A percentile compares a stretch with the other conserved stretches of the same genome.
phyloP scores from a whole-genome alignment of 2,888 invertebrate genomes.

The Volucella zonaria region DNA sequence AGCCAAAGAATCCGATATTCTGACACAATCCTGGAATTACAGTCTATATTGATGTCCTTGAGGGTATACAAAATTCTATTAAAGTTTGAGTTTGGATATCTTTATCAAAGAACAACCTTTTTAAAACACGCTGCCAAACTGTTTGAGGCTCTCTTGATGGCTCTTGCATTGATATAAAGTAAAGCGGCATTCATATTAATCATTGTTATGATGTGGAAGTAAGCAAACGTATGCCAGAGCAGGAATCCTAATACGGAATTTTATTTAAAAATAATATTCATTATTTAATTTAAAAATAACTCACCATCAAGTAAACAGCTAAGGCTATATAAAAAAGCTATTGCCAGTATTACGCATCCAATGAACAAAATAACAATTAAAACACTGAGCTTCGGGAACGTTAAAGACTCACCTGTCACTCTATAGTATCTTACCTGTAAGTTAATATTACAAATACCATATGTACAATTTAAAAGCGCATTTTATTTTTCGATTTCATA shows the following conservation, averaged over 20 bases:
- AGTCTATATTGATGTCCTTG: slow-evolving; percentile 85
- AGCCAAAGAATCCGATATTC: slow-evolving; percentile 87
- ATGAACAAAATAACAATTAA: slow-evolving; percentile 86
- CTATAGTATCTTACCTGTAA: slow-evolving; percentile 84
- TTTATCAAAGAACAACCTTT: slow-evolving; percentile 78
- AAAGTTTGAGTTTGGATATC: neutral
- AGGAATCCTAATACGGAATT: slow-evolving; percentile 83
- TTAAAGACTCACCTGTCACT: slow-evolving; percentile 85
- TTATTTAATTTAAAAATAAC: neutral
- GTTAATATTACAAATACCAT: neutral
- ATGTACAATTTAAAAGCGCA: neutral
- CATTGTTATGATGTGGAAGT: slow-evolving; percentile 87
- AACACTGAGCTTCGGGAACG: slow-evolving; percentile 86
- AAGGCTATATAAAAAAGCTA: slow-evolving; percentile 85
- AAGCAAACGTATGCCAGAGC: slow-evolving; percentile 84
- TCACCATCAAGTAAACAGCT: slow-evolving; percentile 84
- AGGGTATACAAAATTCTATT: slow-evolving; percentile 52
- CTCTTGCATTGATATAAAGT: slow-evolving; percentile 87
- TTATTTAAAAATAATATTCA: neutral
- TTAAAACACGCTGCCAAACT: slow-evolving; percentile 84
- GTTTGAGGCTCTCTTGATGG: slow-evolving; percentile 86
- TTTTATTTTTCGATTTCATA: slow-evolving; percentile 77
- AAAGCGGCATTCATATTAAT: slow-evolving; percentile 88
- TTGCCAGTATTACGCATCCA: slow-evolving; percentile 85
- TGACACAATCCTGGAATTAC: slow-evolving; percentile 84